Evolutionary conservation across 2,797 vertebrate species (phyloP), one percentile per base, ranked within the genome.

Genomic region (Emys orbicularis): DNA sequence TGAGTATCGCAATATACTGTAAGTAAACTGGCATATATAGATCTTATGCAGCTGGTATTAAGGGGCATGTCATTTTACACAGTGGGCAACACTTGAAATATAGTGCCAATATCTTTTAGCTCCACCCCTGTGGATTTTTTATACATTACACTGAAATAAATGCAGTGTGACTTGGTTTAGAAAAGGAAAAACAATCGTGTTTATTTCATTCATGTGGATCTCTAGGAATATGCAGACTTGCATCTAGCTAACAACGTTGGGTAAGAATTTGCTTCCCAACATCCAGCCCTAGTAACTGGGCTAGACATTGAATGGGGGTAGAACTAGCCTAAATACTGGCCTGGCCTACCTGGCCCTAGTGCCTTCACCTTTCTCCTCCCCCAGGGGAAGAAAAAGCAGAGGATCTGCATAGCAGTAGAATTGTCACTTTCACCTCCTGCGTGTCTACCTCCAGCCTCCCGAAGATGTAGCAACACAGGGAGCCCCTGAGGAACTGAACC

Each of bases 271-370:
- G 12, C 12, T 80, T 10, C 44, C 37, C 49, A 44, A 34, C 9
- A 50, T 41, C 59, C 16, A 49, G 44, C 34, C 23, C 34, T 31
- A 56, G 61, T n/a, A 77, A 44, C 81, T 1, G 54, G 77, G 34
- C 81, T 44, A 29, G n/a, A 65, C 53, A 77, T 37, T 77, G 81
- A 8, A 18, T 1, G 12, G 1, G 87, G 16, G 6, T 41, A 68
- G 47, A 72, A 41, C 19, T 41, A 23, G 68, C 68, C 18, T 68
- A 68, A 68, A 21, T 19, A 23, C 8, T 68, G 61, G 27, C 13
- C 2, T 2, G 79, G 25, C 31, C 47, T 41, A 49, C 34, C 12
- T 3, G 1, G 34, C 47, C 25, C 6, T 3, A 0, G 16, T 52
- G n/a, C 34, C n/a, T 6, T 81, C 81, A n/a, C 41, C 81, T 50